A percentile compares a stretch with the other conserved stretches of the same genome.
These are phyloP conservation scores for Tachypleus tridentatus DNA, from an alignment of 1,140 invertebrate genomes.

Conservation along the genomic window DNA sequence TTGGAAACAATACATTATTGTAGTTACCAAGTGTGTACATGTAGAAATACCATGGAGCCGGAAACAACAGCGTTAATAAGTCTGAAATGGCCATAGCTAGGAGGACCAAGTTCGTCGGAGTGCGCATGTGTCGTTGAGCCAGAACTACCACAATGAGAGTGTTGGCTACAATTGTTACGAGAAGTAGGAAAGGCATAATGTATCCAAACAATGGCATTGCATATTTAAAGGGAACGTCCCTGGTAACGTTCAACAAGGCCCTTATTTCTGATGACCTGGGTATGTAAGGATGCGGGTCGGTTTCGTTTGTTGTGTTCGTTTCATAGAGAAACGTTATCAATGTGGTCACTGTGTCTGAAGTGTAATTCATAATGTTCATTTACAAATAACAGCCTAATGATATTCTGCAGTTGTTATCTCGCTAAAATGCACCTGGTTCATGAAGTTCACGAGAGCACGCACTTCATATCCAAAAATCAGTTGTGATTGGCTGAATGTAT, in stretches of 20 bases:
- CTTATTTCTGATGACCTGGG: too few species aligned
- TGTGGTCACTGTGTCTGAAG: too few species aligned
- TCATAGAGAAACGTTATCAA: too few species aligned
- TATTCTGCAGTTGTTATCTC: too few species aligned
- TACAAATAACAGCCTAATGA: too few species aligned
- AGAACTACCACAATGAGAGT: conserved; percentile 66
- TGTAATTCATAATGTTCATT: too few species aligned
- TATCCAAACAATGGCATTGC: conserved; percentile 53
- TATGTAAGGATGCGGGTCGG: too few species aligned
- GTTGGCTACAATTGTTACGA: conserved; percentile 81
- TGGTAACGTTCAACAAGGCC: conserved; percentile 22
- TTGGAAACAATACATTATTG: conserved; percentile 56
- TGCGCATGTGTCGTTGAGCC: conserved; percentile 47
- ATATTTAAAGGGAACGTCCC: conserved; percentile 44
- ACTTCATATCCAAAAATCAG: too few species aligned
- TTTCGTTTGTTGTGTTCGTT: too few species aligned
- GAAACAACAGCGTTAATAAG: conserved; percentile 78
- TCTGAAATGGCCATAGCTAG: conserved; percentile 82
- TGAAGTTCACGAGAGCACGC: too few species aligned
- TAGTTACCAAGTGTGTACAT: conserved; percentile 83
- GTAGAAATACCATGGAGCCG: conserved; percentile 63
- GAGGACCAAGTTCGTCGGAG: conserved; percentile 54
- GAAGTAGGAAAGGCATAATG: conserved; percentile 66
- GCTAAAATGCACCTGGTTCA: too few species aligned
- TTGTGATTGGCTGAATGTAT: too few species aligned